Conservation (phyloP, 2,797 vertebrate genomes). For the Thunnus albacares region DNA sequence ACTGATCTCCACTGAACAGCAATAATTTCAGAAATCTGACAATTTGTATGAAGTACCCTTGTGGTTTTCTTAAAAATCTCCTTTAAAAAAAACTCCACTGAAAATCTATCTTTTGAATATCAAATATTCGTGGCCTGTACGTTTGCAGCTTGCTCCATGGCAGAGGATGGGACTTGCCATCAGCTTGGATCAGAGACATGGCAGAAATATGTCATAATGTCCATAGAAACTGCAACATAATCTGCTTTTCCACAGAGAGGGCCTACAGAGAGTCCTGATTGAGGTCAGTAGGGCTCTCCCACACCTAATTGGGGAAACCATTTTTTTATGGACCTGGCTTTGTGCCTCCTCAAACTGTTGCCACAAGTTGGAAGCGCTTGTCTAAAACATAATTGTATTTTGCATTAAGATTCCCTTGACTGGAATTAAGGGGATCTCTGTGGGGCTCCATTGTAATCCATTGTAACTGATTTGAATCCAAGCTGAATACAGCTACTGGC, state of each 20-base stretch:
- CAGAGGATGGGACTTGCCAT: background rate
- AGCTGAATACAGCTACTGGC: constrained; percentile 13
- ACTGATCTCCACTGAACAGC: background rate
- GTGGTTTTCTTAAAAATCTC: background rate
- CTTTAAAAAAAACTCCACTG: constrained; percentile 1
- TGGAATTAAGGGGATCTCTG: background rate
- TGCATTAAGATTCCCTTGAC: background rate
- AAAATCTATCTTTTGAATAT: background rate
- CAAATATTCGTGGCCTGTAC: background rate
- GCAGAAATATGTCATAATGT: background rate
- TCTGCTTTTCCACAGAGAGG: no score
- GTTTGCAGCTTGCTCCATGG: background rate
- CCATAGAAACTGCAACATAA: background rate
- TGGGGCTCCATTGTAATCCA: constrained; percentile 29
- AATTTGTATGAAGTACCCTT: constrained; percentile 3
- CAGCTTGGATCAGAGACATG: constrained; percentile 5
- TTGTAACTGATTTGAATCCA: constrained; percentile 33
- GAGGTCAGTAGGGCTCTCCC: background rate
- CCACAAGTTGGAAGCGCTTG: background rate
- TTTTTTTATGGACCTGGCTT: background rate
- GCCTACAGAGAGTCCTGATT: background rate
- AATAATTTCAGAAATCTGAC: constrained; percentile 22
- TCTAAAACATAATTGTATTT: background rate
- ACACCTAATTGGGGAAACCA: background rate
- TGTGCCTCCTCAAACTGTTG: background rate